Conservation (phyloP, 2,113 vertebrate species). For the Oenanthe melanoleuca region DNA sequence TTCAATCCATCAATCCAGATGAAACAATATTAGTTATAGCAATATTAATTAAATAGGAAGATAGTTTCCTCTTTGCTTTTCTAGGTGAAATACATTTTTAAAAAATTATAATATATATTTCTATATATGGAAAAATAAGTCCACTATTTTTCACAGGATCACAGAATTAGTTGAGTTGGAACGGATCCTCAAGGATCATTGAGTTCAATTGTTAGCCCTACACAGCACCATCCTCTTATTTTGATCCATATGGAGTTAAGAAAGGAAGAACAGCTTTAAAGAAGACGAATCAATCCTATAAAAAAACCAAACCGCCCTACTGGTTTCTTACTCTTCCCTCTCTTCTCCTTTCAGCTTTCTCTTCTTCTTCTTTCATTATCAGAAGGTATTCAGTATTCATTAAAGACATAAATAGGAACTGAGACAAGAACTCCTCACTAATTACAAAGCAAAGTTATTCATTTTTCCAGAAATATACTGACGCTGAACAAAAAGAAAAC, state of each 20-base stretch:
- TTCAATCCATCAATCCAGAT: not conserved
- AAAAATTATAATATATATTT: not conserved
- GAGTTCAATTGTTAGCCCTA: not conserved
- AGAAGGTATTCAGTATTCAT: not conserved
- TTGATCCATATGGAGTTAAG: not conserved
- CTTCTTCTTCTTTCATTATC: not conserved
- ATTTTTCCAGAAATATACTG: not conserved
- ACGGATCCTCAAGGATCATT: not conserved
- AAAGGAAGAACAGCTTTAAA: not conserved
- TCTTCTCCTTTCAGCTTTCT: not conserved
- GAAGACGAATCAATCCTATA: not conserved
- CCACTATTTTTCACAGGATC: not conserved
- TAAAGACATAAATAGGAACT: not conserved
- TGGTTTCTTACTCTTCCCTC: not conserved
- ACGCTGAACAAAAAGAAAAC: not conserved
- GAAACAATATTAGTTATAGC: not conserved
- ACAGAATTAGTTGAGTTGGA: not conserved
- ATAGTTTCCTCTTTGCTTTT: not conserved
- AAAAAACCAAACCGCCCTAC: accelerated
- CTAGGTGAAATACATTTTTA: not conserved
- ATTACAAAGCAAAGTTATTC: not conserved
- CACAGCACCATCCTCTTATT: not conserved
- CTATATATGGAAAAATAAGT: not conserved
- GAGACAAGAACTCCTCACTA: not conserved
- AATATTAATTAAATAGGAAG: not conserved